A percentile compares a stretch with the other conserved stretches of the same genome.
These are phyloP conservation scores for Sphaerophoria rueppellii DNA, from an alignment of 2,888 invertebrate species.

Conservation along the genomic window DNA sequence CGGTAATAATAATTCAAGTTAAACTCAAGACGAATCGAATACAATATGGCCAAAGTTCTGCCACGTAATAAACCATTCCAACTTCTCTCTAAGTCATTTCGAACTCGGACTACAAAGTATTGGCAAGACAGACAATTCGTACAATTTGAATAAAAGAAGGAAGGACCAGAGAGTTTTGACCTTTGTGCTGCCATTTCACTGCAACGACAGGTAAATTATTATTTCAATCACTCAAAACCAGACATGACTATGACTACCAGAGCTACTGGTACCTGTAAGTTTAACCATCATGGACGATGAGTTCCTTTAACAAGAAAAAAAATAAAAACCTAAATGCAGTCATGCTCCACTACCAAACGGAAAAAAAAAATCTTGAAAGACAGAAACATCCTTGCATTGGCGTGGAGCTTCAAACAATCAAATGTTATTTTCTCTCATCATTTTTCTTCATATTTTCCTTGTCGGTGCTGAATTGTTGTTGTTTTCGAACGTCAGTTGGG, in stretches of 20 bases:
- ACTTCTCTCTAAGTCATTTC: slow-evolving; percentile 39
- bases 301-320: slow-evolving; percentile 15
- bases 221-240: slow-evolving; percentile 73
- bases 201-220: slow-evolving; percentile 71
- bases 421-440: slow-evolving; percentile 43
- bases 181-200: slow-evolving; percentile 63
- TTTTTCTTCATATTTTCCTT: background rate
- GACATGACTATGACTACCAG: slow-evolving; percentile 46
- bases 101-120: slow-evolving; percentile 15
- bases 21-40: slow-evolving; percentile 46
- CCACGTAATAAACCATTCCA: slow-evolving; percentile 24
- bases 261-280: slow-evolving; percentile 11
- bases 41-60: slow-evolving; percentile 46
- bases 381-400: slow-evolving; percentile 47
- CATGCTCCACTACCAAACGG: slow-evolving; percentile 11
- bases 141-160: background rate
- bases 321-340: background rate
- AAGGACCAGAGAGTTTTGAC: slow-evolving; percentile 51
- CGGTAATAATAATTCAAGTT: slow-evolving; percentile 40
- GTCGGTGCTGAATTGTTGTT: background rate
- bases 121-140: background rate
- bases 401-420: slow-evolving; percentile 63
- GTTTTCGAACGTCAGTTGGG: slow-evolving; percentile 13
- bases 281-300: slow-evolving; percentile 14
- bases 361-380: slow-evolving; percentile 19